Conservation (phyloP, 2,797 vertebrate species). For the Protonibea diacanthus region DNA sequence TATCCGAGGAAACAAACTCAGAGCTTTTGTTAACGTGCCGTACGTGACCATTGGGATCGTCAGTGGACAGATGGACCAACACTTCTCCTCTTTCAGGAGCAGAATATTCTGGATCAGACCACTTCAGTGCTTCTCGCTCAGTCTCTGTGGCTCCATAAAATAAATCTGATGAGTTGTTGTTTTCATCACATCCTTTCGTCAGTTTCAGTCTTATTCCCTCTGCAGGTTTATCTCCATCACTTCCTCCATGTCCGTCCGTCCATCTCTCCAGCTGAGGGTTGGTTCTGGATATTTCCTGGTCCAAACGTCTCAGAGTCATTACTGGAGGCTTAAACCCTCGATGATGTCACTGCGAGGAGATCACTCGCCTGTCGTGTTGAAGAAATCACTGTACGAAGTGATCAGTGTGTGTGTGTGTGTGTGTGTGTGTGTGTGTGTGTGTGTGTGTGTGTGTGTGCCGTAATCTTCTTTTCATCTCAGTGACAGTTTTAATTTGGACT, state of each 20-base stretch:
- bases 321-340: conserved; percentile 16
- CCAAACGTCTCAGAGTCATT: conserved; percentile 19
- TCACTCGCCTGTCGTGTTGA: neutral
- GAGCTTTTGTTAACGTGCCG: too few relatives aligned
- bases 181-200: conserved; percentile 10
- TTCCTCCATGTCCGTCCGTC: neutral
- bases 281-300: neutral
- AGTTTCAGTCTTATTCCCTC: conserved; percentile 19
- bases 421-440: conserved; percentile 15
- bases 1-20: too few relatives aligned
- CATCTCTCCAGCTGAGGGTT: neutral
- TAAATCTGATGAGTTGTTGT: neutral
- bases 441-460: conserved; percentile 10
- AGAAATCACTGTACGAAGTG: conserved; percentile 6
- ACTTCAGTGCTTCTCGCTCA: too few relatives aligned
- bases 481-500: conserved; percentile 37
- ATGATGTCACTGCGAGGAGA: conserved; percentile 46
- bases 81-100: too few relatives aligned
- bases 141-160: conserved; percentile 10
- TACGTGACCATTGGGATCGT: too few relatives aligned
- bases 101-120: neutral
- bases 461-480: conserved; percentile 42
- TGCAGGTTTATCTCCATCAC: conserved; percentile 9
- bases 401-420: conserved; percentile 16
- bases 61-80: too few relatives aligned